Evolutionary conservation across 2,888 invertebrate species (phyloP), one percentile per base, ranked within the genome.

Genomic region (Polylopha cassiicola): DNA sequence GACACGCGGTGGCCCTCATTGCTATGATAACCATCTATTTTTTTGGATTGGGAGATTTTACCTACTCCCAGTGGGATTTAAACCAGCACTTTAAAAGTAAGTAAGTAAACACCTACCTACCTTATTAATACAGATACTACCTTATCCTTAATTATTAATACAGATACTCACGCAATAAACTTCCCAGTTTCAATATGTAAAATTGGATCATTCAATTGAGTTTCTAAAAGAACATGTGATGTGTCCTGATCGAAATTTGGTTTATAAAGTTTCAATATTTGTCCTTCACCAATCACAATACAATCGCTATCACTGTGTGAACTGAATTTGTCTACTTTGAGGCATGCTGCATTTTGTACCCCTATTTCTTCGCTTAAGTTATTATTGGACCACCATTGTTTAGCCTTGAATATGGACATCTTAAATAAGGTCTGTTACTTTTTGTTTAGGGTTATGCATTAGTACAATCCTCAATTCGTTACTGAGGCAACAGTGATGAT

Each of bases 391-490:
- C 98, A 98, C 91, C 95, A 95, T 58, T 93, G 92, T 61, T 94
- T 90, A 5, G 93, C 89, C 87, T 95, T 96, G 68, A 98, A 98
- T 57, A 98, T 84, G 2, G 98, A 98, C 98, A 98, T 98, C 47
- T 39, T 63, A n/a, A n/a, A n/a, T n/a, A n/a, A n/a, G n/a, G n/a
- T n/a, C n/a, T n/a, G n/a, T n/a, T n/a, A n/a, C n/a, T n/a, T n/a
- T n/a, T n/a, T n/a, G n/a, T n/a, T n/a, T n/a, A n/a, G n/a, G n/a
- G n/a, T n/a, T n/a, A n/a, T n/a, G n/a, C n/a, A n/a, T 18, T 5
- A 18, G 4, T 18, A 18, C 4, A n/a, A n/a, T n/a, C n/a, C n/a
- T n/a, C n/a, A n/a, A n/a, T n/a, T n/a, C 21, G 39, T 39, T 32
- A 31, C 39, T 26, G 27, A 16, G 32, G 39, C 16, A 32, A 39